Percentiles rank a stretch among this genome's conserved stretches.
phyloP scores from a whole-genome alignment of 2,113 vertebrate genomes.

The Sisor rabdophorus region DNA sequence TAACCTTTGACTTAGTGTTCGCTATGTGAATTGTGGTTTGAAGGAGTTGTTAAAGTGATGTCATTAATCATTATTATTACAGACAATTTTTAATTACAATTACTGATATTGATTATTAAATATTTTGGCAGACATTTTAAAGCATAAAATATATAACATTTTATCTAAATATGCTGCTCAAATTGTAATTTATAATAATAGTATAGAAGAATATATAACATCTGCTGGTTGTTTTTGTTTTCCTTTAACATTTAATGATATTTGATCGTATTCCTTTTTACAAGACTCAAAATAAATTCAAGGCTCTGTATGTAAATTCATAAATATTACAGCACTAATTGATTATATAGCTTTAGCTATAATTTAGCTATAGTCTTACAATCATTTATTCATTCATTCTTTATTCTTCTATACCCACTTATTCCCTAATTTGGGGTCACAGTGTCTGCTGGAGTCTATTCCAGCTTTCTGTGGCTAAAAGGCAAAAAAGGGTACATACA shows the following conservation, averaged over 20 bases:
- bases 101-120: constrained; percentile 38
- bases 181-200: constrained; percentile 37
- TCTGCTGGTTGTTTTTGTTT: constrained; percentile 18
- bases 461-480: too few species aligned
- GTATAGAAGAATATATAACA: constrained; percentile 20
- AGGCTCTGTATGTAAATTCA: not conserved
- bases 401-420: too few species aligned
- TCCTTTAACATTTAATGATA: constrained; percentile 11
- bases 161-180: constrained; percentile 21
- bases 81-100: constrained; percentile 45
- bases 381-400: too few species aligned
- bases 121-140: constrained; percentile 8
- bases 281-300: not conserved
- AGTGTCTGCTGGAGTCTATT: too few species aligned
- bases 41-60: constrained; percentile 10
- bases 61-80: constrained; percentile 42
- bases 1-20: constrained; percentile 33
- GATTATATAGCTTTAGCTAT: too few species aligned
- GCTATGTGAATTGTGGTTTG: constrained; percentile 21
- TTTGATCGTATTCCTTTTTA: constrained; percentile 23
- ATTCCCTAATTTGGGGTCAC: too few species aligned
- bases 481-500: too few species aligned
- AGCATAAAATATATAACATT: constrained; percentile 22
- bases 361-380: not conserved
- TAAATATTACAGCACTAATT: too few species aligned